Percentiles rank a stretch among this genome's conserved stretches.
These are phyloP conservation scores for Coecobrya sp. DNA, from an alignment of 2,888 invertebrate genomes.

Conservation along the genomic window DNA sequence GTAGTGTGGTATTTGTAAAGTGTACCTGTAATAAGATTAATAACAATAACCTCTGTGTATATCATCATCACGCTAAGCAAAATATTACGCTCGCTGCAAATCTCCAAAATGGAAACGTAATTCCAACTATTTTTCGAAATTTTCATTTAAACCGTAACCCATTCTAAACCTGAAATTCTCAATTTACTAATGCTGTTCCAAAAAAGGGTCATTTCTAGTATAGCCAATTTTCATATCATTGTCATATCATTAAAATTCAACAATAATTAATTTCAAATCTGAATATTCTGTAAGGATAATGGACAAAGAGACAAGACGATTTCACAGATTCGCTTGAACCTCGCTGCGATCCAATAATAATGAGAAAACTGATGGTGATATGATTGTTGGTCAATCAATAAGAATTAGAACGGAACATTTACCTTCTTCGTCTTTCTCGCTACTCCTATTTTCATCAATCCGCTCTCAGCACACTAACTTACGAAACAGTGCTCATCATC, in stretches of 20 bases:
- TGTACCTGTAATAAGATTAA: not conserved
- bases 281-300: not conserved
- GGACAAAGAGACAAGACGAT: not conserved
- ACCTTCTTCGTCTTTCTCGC: conserved; percentile 30
- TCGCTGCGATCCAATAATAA: not conserved
- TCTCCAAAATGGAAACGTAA: too few relatives aligned
- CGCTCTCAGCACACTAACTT: not conserved
- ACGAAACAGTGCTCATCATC: conserved; percentile 17
- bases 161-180: too few relatives aligned
- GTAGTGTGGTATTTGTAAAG: not conserved
- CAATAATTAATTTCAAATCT: too few relatives aligned
- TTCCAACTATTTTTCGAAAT: too few relatives aligned
- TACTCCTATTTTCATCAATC: not conserved
- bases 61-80: too few relatives aligned
- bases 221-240: too few relatives aligned
- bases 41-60: not conserved
- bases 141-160: too few relatives aligned
- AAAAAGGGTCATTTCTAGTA: too few relatives aligned
- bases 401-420: conserved; percentile 77
- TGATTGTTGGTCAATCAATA: conserved; percentile 74
- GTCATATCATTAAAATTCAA: too few relatives aligned
- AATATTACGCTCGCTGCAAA: too few relatives aligned
- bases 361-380: conserved; percentile 25
- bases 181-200: too few relatives aligned
- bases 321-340: not conserved